phyloP scores from a whole-genome alignment of 2,888 invertebrate species.

The Melangyna quadrimaculata region DNA sequence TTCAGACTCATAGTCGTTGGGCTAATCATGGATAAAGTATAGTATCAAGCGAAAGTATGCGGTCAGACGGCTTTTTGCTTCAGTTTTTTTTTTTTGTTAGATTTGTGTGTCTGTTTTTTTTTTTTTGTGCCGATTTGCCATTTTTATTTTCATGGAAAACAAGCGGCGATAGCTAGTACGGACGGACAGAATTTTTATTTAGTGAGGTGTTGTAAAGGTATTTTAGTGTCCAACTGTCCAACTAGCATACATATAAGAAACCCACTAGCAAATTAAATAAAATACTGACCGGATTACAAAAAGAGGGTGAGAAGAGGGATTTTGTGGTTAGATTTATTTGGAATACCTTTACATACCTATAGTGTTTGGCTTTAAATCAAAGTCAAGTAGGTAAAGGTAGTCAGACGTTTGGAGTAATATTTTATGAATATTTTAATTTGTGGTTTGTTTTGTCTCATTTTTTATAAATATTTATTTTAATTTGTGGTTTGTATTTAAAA shows the following conservation, averaged over 20 bases:
- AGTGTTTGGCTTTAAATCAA: background rate
- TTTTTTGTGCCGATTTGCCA: slow-evolving; percentile 2
- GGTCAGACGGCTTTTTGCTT: slow-evolving; percentile 39
- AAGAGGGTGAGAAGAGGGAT: background rate
- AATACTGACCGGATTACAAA: background rate
- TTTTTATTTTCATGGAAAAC: slow-evolving; percentile 35
- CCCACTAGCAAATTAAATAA: background rate
- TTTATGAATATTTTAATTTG: background rate
- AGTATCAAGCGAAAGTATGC: slow-evolving; percentile 41
- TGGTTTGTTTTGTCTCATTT: background rate
- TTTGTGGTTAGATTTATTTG: background rate
- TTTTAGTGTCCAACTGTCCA: background rate
- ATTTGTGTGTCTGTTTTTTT: no score
- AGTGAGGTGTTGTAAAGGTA: slow-evolving; percentile 27
- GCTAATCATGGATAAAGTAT: slow-evolving; percentile 12
- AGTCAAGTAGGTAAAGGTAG: background rate
- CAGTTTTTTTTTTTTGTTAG: no score
- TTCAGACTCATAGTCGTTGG: slow-evolving; percentile 34
- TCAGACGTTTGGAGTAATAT: no score
- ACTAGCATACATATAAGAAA: background rate
- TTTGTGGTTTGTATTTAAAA: background rate
- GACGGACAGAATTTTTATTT: background rate
- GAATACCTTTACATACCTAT: background rate
- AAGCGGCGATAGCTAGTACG: background rate
- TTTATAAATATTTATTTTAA: background rate